Evolutionary conservation across 2,113 vertebrate species (phyloP).

Genomic region (Tilapia sparmanii): DNA sequence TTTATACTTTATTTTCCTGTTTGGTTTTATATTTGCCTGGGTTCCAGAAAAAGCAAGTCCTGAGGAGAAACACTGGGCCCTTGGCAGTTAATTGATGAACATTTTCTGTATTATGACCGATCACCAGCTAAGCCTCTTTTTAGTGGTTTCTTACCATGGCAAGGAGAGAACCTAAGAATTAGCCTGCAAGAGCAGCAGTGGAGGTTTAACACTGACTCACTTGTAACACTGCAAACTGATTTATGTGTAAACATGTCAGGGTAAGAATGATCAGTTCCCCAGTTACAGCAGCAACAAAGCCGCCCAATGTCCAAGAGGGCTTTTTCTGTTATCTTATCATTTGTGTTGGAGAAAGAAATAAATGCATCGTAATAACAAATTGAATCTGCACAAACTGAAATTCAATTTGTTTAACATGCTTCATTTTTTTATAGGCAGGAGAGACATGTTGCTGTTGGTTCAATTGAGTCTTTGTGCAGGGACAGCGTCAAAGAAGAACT

Average conservation of each 20-base stretch:
- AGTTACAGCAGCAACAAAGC: constrained; percentile 12
- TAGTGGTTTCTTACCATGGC: not conserved
- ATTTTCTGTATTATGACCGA: not conserved
- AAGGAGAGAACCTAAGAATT: not conserved
- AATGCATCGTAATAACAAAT: constrained; percentile 13
- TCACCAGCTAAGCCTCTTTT: not conserved
- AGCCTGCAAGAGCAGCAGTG: not conserved
- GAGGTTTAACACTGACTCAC: not conserved
- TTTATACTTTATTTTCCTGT: not conserved
- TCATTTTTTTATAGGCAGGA: not conserved
- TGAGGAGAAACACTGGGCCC: not conserved
- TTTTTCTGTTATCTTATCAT: not conserved
- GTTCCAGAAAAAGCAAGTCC: not conserved
- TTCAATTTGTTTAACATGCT: constrained; percentile 24
- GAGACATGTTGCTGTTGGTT: not conserved
- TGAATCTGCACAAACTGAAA: constrained; percentile 20
- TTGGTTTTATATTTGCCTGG: not conserved
- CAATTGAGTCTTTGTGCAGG: constrained; percentile 11
- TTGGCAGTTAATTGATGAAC: not conserved
- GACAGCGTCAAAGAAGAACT: not conserved
- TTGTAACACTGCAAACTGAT: constrained; percentile 2
- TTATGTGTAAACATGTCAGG: constrained; percentile 5
- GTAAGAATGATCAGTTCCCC: not conserved
- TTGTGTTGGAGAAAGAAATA: not conserved
- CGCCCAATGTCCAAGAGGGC: not conserved